Percentiles rank a stretch among this genome's conserved stretches.
phyloP scores from a whole-genome alignment of 1,140 invertebrate genomes.

The Diabrotica virgifera region DNA sequence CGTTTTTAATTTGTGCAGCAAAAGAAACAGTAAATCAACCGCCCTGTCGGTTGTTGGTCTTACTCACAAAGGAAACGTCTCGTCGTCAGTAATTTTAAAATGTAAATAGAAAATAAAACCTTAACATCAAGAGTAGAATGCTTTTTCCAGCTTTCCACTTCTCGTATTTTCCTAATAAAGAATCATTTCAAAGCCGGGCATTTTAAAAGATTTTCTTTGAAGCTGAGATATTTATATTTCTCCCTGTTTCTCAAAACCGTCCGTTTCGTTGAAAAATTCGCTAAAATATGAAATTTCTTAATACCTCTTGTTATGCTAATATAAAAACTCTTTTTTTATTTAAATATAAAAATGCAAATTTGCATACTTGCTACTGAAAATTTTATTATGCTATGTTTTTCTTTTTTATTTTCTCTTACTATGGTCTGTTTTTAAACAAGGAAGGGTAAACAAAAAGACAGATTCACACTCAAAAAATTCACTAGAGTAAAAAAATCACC shows the following conservation, averaged over 20 bases:
- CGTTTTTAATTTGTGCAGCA: not conserved
- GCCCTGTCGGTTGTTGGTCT: not conserved
- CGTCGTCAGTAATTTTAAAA: conserved; percentile 16
- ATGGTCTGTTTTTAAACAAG: too few species aligned
- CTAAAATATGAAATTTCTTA: conserved; percentile 3
- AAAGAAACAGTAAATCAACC: not conserved
- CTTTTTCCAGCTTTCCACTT: conserved; percentile 34
- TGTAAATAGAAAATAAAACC: conserved; percentile 22
- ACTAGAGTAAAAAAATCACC: too few species aligned
- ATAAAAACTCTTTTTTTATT: too few species aligned
- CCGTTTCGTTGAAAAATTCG: conserved; percentile 15
- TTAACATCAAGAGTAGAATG: conserved; percentile 23
- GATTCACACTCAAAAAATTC: too few species aligned
- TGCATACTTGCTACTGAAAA: too few species aligned
- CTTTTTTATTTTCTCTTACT: too few species aligned
- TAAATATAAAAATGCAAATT: too few species aligned
- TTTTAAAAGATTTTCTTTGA: conserved; percentile 38
- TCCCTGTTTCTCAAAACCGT: conserved; percentile 13
- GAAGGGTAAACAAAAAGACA: too few species aligned
- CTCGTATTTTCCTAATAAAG: conserved; percentile 33
- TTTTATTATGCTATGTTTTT: too few species aligned
- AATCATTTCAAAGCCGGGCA: conserved; percentile 28
- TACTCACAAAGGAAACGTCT: conserved; percentile 8
- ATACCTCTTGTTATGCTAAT: not conserved
- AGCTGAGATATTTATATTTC: conserved; percentile 35